A percentile compares a stretch with the other conserved stretches of the same genome.
Evolutionary conservation across 2,888 invertebrate species (phyloP).

Genomic region (Drosophila conformis): DNA sequence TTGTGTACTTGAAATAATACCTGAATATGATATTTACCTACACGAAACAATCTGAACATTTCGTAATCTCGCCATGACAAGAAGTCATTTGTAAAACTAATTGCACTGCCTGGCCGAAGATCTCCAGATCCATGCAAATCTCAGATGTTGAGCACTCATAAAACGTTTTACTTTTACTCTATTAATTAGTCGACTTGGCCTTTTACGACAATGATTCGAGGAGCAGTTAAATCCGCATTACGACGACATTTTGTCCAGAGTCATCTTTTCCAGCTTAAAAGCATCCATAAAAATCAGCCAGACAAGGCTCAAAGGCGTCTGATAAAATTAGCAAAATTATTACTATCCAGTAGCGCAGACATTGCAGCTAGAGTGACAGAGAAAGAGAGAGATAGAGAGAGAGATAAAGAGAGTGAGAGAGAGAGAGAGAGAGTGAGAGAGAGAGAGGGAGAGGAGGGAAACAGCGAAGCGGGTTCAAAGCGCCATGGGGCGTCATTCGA

Average conservation of each 20-base stretch:
- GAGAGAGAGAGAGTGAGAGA: not conserved
- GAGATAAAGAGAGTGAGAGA: not conserved
- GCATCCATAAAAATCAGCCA: conserved; percentile 70
- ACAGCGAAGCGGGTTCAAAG: conserved; percentile 19
- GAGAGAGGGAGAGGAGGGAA: not conserved
- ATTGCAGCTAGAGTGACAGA: not conserved
- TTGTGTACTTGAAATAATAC: not conserved
- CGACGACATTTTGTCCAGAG: conserved; percentile 53
- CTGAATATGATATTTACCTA: not conserved
- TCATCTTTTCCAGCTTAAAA: conserved; percentile 46
- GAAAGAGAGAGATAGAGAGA: not conserved
- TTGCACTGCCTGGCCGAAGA: not conserved
- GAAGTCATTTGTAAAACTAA: not conserved
- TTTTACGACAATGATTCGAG: conserved; percentile 59
- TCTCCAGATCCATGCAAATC: conserved; percentile 15
- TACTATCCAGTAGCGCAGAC: conserved; percentile 56
- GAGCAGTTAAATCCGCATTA: conserved; percentile 72
- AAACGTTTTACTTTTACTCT: conserved; percentile 66
- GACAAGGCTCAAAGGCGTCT: conserved; percentile 47
- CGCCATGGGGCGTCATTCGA: conserved; percentile 46
- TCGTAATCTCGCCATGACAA: not conserved
- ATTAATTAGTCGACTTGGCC: conserved; percentile 62
- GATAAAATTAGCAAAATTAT: conserved; percentile 72
- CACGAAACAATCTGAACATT: not conserved
- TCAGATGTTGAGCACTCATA: conserved; percentile 38